Evolutionary conservation across 1,140 invertebrate species (phyloP), one percentile per base, ranked within the genome.

Genomic region (Pseudobourletiella spinata): DNA sequence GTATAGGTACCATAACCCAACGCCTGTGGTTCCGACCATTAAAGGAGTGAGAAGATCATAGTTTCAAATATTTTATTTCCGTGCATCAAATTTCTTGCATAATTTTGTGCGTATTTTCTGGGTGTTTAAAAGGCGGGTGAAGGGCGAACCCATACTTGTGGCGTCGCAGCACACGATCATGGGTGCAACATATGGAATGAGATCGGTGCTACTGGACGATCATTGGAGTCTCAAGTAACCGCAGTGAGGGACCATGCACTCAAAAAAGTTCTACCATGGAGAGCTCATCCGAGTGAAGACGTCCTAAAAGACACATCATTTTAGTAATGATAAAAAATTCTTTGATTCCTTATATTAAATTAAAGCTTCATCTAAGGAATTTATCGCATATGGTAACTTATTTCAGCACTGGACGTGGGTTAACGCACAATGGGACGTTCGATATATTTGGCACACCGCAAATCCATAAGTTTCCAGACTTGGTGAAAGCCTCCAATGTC

Each of bases 221-320:
- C 11, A 26, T 26, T 54, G 3, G 50, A 48, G 11, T 15, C 20
- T 22, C 52, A 63, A 11, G 32, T 16, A 3, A 60, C 61, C 1
- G 51, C 59, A 24, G 56, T 68, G 1, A 26, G 66, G 44, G 62
- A 64, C 35, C 66, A 67, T 56, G 32, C 66, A 0, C 50, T 67
- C 2, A 67, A 55, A 56, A 67, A 67, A 61, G 56, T 54, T 18
- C 30, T 67, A 2, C 66, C 66, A 14, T 67, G 66, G 66, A 43
- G 66, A 20, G 54, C 22, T 0, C 32, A 56, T 32, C 61, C 66
- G 11, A 15, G 16, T 4, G 52, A 50, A 22, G 66, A 67, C 42
- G 42, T 67, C 1, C n/a, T 42, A 6, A 39, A 51, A 16, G 66
- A 67, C 39, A 55, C 58, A 11, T 67, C 66, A 11, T 64, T 64